A percentile compares a stretch with the other conserved stretches of the same genome.
phyloP scores from a whole-genome alignment of 2,113 vertebrate genomes.

The Eulemur macaco region DNA sequence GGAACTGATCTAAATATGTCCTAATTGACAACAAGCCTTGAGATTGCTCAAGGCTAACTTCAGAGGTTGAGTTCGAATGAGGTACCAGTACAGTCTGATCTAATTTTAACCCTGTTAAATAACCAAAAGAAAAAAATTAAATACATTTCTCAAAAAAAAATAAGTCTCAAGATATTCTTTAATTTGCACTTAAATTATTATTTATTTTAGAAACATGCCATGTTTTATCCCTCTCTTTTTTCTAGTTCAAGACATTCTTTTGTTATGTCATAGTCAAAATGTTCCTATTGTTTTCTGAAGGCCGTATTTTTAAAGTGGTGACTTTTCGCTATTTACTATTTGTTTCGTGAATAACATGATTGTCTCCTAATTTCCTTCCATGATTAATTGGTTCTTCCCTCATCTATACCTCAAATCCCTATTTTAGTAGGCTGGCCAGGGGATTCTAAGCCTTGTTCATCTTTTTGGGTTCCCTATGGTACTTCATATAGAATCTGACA shows the following conservation, averaged over 20 bases:
- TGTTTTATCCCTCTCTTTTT: not conserved
- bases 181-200: not conserved
- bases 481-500: not conserved
- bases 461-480: not conserved
- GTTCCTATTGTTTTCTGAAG: not conserved
- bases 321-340: not conserved
- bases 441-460: not conserved
- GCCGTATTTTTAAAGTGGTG: not conserved
- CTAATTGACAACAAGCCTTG: slow-evolving; percentile 64
- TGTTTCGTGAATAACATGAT: not conserved
- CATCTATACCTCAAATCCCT: not conserved
- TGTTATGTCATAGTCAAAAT: not conserved
- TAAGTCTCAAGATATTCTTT: not conserved
- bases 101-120: slow-evolving; percentile 77
- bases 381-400: not conserved
- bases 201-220: slow-evolving; percentile 14
- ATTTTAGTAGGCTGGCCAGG: not conserved
- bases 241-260: not conserved
- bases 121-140: slow-evolving; percentile 48
- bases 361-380: not conserved
- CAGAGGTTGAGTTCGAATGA: slow-evolving; percentile 60
- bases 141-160: slow-evolving; percentile 16
- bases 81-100: slow-evolving; percentile 52
- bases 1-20: slow-evolving; percentile 18
- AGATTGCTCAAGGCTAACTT: slow-evolving; percentile 56